Conservation (phyloP, 2,113 vertebrate species). For the Puntigrus tetrazona region DNA sequence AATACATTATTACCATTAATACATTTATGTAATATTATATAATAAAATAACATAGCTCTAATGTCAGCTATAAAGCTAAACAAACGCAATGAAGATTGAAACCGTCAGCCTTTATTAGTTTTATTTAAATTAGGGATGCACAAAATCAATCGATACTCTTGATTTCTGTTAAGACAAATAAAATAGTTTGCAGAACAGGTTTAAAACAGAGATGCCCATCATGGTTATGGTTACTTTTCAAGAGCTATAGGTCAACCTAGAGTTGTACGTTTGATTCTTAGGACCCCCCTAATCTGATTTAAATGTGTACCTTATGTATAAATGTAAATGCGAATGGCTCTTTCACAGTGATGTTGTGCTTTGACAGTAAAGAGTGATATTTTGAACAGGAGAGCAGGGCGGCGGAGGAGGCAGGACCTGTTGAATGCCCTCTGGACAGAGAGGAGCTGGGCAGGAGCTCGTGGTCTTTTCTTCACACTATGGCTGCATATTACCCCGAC, state of each 20-base stretch:
- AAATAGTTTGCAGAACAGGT: background rate
- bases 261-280: background rate
- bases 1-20: background rate
- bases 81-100: background rate
- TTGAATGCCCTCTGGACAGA: conserved; percentile 88
- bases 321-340: background rate
- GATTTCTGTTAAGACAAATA: background rate
- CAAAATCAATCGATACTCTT: background rate
- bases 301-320: no score
- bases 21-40: background rate
- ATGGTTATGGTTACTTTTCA: background rate
- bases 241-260: background rate
- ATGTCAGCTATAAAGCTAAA: background rate
- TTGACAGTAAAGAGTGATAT: background rate
- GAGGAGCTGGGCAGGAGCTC: conserved; percentile 89
- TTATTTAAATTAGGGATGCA: background rate
- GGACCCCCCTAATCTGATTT: background rate
- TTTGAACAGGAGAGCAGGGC: conserved; percentile 56
- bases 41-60: background rate
- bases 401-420: conserved; percentile 65
- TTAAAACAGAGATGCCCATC: background rate
- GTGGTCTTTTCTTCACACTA: conserved; percentile 94
- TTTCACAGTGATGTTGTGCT: background rate
- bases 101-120: background rate
- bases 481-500: conserved; percentile 94